Base-by-base conservation (phyloP, 2,888 invertebrate genomes). In the Capitulum mitella region DNA sequence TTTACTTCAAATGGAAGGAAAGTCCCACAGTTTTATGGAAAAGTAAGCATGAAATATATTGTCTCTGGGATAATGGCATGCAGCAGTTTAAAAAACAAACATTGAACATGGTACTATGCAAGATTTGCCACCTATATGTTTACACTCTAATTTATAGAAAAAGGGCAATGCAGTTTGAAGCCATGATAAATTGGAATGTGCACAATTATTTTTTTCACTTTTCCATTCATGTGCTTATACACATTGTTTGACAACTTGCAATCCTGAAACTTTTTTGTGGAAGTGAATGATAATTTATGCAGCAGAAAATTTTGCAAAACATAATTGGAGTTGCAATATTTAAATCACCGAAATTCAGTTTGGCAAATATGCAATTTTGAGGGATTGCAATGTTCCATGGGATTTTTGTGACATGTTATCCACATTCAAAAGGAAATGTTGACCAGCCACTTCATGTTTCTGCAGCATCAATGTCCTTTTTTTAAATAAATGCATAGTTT, bases 11-110 rank as follows among this genome's bases (percentile, higher is more conserved):
- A 91, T 82, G 90, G 90, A 0, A 89, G 90, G 85, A 85, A 87
- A n/a, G 89, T 92, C 78, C 97, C 97, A 8, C 97, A 98, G 85
- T 98, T 98, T 86, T 91, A 93, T 89, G 98, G 98, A 84, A 98
- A 96, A 89, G 95, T 95, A 40, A 70, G 40, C 12, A 40, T n/a
- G 22, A 0, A 19, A n/a, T 0, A 3, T 19, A 8, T 34, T 34
- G 0, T 6, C 3, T 29, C 29, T 3, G n/a, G n/a, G n/a, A n/a
- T 22, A 32, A 14, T 61, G 54, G 54, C 26, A 22, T 54, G n/a
- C n/a, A n/a, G n/a, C n/a, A n/a, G n/a, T n/a, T n/a, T n/a, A n/a
- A n/a, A n/a, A n/a, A n/a, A n/a, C n/a, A n/a, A n/a, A n/a, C n/a
- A n/a, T n/a, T n/a, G n/a, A n/a, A n/a, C n/a, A n/a, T n/a, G n/a